phyloP scores from a whole-genome alignment of 2,797 vertebrate genomes.

The Coluber constrictor region DNA sequence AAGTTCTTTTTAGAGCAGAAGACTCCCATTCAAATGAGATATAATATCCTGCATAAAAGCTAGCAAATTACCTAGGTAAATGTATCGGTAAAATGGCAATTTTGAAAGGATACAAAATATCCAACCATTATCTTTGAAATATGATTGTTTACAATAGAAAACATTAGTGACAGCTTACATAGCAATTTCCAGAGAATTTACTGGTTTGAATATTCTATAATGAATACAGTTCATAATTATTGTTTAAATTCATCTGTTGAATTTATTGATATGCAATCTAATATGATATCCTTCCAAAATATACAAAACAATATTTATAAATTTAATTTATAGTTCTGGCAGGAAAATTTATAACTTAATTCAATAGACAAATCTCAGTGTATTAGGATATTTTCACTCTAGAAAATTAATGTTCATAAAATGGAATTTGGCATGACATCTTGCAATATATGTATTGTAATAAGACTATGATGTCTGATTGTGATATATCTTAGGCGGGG shows the following conservation, averaged over 20 bases:
- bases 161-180: background rate
- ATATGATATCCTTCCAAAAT: background rate
- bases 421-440: constrained; percentile 25
- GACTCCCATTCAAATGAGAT: background rate
- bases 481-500: constrained; percentile 82
- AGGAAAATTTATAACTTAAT: constrained; percentile 9
- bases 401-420: constrained; percentile 17
- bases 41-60: background rate
- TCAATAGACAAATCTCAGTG: background rate
- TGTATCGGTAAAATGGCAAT: no score
- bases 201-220: background rate
- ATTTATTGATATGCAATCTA: background rate
- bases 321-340: constrained; percentile 4
- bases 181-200: background rate
- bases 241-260: background rate
- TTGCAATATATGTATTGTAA: constrained; percentile 18
- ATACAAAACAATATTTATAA: background rate
- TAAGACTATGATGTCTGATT: constrained; percentile 65
- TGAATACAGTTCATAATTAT: background rate
- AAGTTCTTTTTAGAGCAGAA: background rate
- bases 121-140: background rate
- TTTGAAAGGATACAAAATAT: background rate
- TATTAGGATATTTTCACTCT: constrained; percentile 10
- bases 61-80: background rate
- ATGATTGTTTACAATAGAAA: background rate